Base-by-base conservation (phyloP, 1,140 invertebrate species). In the Dendroctonus valens region DNA sequence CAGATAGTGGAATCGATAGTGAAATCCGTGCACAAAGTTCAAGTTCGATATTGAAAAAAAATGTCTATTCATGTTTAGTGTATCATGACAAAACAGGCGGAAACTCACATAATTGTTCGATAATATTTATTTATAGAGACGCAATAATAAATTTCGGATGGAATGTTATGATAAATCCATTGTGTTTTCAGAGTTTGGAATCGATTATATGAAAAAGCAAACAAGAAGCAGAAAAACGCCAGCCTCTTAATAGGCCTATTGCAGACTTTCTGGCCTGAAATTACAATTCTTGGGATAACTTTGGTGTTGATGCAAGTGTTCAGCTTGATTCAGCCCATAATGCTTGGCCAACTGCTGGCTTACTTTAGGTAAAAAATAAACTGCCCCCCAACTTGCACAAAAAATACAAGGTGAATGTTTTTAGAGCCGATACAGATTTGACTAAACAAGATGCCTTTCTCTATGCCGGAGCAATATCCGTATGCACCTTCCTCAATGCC, bases 391-490 rank as follows among this genome's bases (percentile, higher is more conserved):
- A 46, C 12, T 46, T 46, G 7, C 6, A 51, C 15, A 51, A n/a
- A 8, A 7, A 12, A 12, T 44, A 8, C 7, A 15, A 39, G 38
- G 40, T 52, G 4, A 38, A 8, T 41, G 26, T 7, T 15, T 39
- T 48, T 65, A 66, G 58, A 15, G 46, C 37, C 6, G 66, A 50
- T 26, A 26, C 53, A 9, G 37, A 39, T 6, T 15, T 64, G 39
- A 44, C 46, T 1, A 69, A 79, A 79, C 41, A 73, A 77, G 80
- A 79, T 9, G 86, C 86, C 0, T 70, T 85, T 14, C 76, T 81
- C 7, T 87, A 83, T 68, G 87, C 85, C 0, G 79, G 78, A 9
- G 85, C 83, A n/a, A 81, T 89, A 1, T 82, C 85, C 40, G 26
- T 83, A 1, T 76, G 83, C 0, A 84, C 80, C 14, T 80, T 78